Evolutionary conservation across 2,113 vertebrate genomes (phyloP), one percentile per base, ranked within the genome.

Genomic region (Telmatochromis sp.): DNA sequence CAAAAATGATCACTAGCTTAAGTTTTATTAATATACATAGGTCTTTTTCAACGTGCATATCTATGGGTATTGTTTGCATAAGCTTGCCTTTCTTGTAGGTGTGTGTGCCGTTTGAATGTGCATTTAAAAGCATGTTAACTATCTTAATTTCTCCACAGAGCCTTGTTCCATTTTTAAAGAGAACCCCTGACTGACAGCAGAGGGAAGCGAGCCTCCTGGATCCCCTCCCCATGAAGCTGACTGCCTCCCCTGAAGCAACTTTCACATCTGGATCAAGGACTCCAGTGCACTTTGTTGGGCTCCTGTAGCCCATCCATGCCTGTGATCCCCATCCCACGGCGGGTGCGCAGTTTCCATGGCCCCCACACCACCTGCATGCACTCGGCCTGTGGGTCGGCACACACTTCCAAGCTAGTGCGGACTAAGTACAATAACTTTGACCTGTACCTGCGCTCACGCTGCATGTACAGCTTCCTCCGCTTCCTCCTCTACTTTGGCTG

Each of bases 361-460:
- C 98, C 98, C 92, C 98, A 99, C 96, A 98, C 97, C 80, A 99
- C 97, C 88, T 99, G 98, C 97, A 97, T 99, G 97, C 98, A 99
- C 88, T 98, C 98, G 0, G 98, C 98, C 95, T 99, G 98, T 4
- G 98, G 98, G 89, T 97, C 98, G 0, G 96, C 97, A 0, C 96
- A 98, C 65, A 91, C 97, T 63, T 95, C 97, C 7, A 98, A 98
- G 94, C 95, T 98, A 83, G 98, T 98, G 87, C 98, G 97, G 89
- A 98, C 97, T 94, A 99, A 98, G 95, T 99, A 99, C 97, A 98
- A 98, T 95, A 99, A 98, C 93, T 99, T 99, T 42, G 98, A 99
- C 92, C 97, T 99, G 87, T 99, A 99, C 93, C 88, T 98, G 83
- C 98, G 98, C 58, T 98, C 98, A 1, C 97, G 98, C 47, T 98